Percentiles rank a stretch among this genome's conserved stretches.
These are phyloP conservation scores for Crotalus helleri DNA, from an alignment of 2,113 vertebrate genomes.

Conservation along the genomic window DNA sequence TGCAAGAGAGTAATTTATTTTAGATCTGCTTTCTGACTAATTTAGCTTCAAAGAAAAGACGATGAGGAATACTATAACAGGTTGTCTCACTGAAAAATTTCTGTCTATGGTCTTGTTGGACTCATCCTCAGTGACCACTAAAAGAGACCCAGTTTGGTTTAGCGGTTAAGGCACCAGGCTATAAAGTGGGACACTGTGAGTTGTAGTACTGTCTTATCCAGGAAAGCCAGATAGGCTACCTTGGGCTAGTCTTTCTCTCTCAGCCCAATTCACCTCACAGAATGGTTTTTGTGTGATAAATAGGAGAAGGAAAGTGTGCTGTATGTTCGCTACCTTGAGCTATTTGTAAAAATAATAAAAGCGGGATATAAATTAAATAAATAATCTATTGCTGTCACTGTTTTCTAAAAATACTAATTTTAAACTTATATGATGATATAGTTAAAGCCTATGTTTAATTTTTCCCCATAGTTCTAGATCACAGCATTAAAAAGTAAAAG, in stretches of 20 bases:
- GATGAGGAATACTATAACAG: background rate
- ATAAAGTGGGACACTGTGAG: too few species aligned
- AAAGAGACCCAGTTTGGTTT: background rate
- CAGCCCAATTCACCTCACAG: too few species aligned
- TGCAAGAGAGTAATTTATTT: background rate
- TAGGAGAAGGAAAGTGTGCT: too few species aligned
- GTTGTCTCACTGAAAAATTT: background rate
- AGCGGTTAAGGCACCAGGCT: too few species aligned
- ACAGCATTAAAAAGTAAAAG: background rate
- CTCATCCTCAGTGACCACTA: background rate
- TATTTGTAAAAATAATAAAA: background rate
- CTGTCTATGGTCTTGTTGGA: background rate
- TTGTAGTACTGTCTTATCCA: too few species aligned
- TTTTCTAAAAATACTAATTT: background rate
- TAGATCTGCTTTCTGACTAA: background rate
- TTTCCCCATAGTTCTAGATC: background rate
- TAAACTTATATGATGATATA: background rate
- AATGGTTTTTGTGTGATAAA: too few species aligned
- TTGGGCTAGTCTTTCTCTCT: too few species aligned
- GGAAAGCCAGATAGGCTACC: too few species aligned
- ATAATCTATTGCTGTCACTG: background rate
- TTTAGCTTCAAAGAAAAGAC: background rate
- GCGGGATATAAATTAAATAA: background rate
- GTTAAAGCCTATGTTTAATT: background rate
- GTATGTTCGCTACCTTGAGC: too few species aligned